Base-by-base conservation (phyloP, 2,113 vertebrate species). In the Heliornis fulica region DNA sequence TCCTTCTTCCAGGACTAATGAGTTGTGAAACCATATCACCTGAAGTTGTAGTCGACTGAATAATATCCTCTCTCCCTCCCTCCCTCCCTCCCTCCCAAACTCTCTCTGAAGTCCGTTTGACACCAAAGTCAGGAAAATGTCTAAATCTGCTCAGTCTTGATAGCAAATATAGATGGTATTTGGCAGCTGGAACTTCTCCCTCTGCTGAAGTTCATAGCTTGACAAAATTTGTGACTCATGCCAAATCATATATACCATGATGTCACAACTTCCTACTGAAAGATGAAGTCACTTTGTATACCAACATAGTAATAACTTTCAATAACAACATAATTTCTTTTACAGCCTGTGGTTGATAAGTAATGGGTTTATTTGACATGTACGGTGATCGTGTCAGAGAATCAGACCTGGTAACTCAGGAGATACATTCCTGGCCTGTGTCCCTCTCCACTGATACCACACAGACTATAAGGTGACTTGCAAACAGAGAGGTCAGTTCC, bases 41-140 rank as follows among this genome's bases (percentile, higher is more conserved):
- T 79, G 31, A 79, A 75, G 28, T 9, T 71, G 36, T 9, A 16
- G 26, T 13, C 18, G 26, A 36, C 7, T 63, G 69, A 81, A n/a
- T 16, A 2, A 2, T 28, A 48, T 28, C 2, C 3, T 3, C 14
- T 46, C 45, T 43, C n/a, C n/a, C n/a, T n/a, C n/a, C 7, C 0
- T 43, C 43, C 13, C 45, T 50, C 48, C 23, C 28, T 69, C 59
- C 48, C 11, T 77, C 34, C 6, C 25, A 45, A 90, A 64, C 5
- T 32, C 9, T 40, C 5, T 48, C 34, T 59, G 57, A 84, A 11
- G 3, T 81, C 21, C 51, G 7, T 54, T 64, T 60, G 32, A n/a
- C 5, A 34, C 5, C 26, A 11, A 72, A 77, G 19, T 45, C 18
- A 64, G 40, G 32, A 60, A 26, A 9, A 16, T 54, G 38, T 22